Evolutionary conservation across 1,140 invertebrate species (phyloP), one percentile per base, ranked within the genome.

Genomic region (Paraescarpia echinospica): DNA sequence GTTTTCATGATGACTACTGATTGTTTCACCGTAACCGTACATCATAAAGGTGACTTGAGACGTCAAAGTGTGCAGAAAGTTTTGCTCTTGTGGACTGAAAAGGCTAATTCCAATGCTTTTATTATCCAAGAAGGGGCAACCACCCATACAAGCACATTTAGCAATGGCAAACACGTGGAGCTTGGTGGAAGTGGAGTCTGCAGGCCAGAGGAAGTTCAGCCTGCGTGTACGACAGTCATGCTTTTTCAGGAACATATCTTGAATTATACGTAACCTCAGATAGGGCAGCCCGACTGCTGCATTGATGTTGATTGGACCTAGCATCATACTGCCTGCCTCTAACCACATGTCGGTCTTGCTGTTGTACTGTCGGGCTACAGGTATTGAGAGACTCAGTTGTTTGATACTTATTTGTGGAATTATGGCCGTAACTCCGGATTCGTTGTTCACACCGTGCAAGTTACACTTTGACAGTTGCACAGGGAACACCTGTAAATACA

Each of bases 111-210:
- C 98, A 95, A 99, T 99, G 92, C 94, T 94, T 94, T 96, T 96
- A 33, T 94, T 97, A 5, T 98, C 99, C 96, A 99, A 99, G 96
- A 99, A 99, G 31, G 97, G 96, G 95, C 98, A 99, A 0, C 98
- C 98, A 4, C 99, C 99, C 89, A 98, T 97, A 96, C 99, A 99
- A 0, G 98, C 99, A 96, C 99, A 99, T 94, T 98, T 98, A 31
- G 97, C 97, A 12, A 96, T 94, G n/a, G 95, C 94, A 89, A 94
- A 33, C 96, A 93, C 97, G 77, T 94, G 34, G 96, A 93, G 97
- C 94, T 77, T 77, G 94, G 96, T 93, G 94, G 96, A 91, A 9
- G 95, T 96, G 27, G 59, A 90, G 94, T 98, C 97, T 94, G 96
- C 97, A 0, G 97, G 97, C 99, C 99, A 99, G 0, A 99, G 96